Conservation (phyloP, 2,797 vertebrate species). For the Clarias fuscus region DNA sequence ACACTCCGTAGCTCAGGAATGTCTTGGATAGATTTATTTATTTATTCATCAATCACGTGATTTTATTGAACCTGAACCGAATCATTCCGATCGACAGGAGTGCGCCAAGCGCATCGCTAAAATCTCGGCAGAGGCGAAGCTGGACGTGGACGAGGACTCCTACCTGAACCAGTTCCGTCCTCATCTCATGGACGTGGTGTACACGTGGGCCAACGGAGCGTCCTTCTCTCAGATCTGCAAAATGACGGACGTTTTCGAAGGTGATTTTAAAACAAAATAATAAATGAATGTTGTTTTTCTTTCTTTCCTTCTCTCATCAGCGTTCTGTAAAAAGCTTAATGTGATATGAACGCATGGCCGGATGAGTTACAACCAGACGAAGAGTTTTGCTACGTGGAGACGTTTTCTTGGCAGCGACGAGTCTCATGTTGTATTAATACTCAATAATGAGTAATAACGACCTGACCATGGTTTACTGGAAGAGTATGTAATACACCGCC, state of each 20-base stretch:
- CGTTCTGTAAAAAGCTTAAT: background rate
- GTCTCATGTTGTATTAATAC: background rate
- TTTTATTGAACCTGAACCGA: background rate
- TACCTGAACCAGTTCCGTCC: constrained; percentile 93
- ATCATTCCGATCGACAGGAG: constrained; percentile 75
- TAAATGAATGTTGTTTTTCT: too few relatives aligned
- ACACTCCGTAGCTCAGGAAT: background rate
- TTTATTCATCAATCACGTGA: too few relatives aligned
- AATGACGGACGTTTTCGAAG: constrained; percentile 99
- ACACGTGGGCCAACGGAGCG: constrained; percentile 93
- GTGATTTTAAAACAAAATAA: constrained; percentile 60
- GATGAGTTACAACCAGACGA: background rate
- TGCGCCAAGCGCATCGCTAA: constrained; percentile 97
- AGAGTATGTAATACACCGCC: background rate
- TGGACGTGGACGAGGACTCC: constrained; percentile 92
- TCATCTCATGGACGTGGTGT: constrained; percentile 96
- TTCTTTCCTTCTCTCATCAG: background rate
- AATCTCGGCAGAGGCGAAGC: constrained; percentile 95
- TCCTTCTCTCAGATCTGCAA: constrained; percentile 98
- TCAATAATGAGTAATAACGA: background rate
- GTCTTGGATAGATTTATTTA: too few relatives aligned
- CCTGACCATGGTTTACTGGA: background rate
- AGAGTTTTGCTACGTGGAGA: background rate
- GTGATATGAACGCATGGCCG: background rate
- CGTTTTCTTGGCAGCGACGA: background rate